Conservation (phyloP, 2,797 vertebrate species). For the Alfaro cultratus region DNA sequence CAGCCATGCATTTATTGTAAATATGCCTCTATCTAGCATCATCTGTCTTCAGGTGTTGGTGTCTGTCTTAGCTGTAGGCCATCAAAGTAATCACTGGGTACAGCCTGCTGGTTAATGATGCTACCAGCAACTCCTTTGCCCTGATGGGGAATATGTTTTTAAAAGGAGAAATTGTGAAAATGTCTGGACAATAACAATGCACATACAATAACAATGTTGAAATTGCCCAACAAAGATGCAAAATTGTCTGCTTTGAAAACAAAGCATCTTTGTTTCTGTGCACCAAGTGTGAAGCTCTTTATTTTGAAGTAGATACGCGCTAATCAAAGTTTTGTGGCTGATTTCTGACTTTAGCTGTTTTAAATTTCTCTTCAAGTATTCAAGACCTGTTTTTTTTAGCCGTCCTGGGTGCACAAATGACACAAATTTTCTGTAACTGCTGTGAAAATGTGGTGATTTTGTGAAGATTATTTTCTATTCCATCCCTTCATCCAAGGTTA, state of each 20-base stretch:
- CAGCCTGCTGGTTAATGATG: conserved; percentile 49
- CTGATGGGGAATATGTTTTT: conserved; percentile 34
- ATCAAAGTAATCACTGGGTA: conserved; percentile 57
- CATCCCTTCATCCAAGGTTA: neutral
- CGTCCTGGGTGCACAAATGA: no score
- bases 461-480: neutral
- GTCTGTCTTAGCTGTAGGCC: no score
- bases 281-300: conserved; percentile 2
- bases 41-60: conserved; percentile 50
- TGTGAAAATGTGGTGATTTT: neutral
- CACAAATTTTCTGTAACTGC: no score
- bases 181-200: neutral
- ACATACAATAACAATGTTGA: conserved; percentile 4
- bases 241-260: conserved; percentile 3
- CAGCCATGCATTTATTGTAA: conserved; percentile 60
- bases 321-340: neutral
- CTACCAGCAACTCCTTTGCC: conserved; percentile 33
- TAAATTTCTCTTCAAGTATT: neutral
- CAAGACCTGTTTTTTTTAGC: neutral
- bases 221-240: neutral
- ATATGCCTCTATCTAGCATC: conserved; percentile 52
- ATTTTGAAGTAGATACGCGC: conserved; percentile 16
- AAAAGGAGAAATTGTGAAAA: conserved; percentile 22
- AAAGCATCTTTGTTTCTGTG: neutral
- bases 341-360: neutral